Evolutionary conservation across 2,797 vertebrate species (phyloP).

Genomic region (Myotis myotis): DNA sequence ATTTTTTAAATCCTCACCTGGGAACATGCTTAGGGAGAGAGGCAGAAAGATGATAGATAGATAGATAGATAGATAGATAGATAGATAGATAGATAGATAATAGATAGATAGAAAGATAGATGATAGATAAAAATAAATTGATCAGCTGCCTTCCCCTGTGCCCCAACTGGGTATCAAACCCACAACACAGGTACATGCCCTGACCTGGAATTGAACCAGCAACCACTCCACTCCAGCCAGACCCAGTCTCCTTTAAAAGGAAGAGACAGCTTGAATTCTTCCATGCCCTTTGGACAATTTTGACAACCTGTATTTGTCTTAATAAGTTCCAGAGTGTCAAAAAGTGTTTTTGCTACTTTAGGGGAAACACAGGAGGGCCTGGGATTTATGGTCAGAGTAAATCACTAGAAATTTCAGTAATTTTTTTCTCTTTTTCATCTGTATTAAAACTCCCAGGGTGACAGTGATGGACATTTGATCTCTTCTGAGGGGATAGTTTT

Average conservation of each 20-base stretch:
- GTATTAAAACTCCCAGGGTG: not conserved
- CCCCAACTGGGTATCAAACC: not conserved
- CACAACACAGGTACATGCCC: not conserved
- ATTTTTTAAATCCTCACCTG: not conserved
- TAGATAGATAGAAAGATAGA: too few species aligned
- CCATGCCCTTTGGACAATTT: not conserved
- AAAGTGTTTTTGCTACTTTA: constrained; percentile 47
- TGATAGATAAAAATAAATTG: too few species aligned
- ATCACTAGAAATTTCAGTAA: not conserved
- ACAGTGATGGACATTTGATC: not conserved
- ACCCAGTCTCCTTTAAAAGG: not conserved
- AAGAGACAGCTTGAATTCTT: constrained; percentile 25
- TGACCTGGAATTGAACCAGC: not conserved
- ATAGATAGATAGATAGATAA: too few species aligned
- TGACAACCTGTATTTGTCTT: constrained; percentile 44
- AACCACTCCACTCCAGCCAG: not conserved
- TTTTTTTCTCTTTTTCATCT: not conserved
- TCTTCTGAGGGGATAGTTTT: not conserved
- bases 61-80: too few species aligned
- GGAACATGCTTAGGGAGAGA: not conserved
- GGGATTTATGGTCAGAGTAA: constrained; percentile 31
- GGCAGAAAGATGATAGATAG: too few species aligned
- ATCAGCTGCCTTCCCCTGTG: not conserved
- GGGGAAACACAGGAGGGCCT: not conserved
- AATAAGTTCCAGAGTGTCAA: constrained; percentile 11